Evolutionary conservation across 1,140 invertebrate species (phyloP).

Genomic region (Drosophila mauritiana): DNA sequence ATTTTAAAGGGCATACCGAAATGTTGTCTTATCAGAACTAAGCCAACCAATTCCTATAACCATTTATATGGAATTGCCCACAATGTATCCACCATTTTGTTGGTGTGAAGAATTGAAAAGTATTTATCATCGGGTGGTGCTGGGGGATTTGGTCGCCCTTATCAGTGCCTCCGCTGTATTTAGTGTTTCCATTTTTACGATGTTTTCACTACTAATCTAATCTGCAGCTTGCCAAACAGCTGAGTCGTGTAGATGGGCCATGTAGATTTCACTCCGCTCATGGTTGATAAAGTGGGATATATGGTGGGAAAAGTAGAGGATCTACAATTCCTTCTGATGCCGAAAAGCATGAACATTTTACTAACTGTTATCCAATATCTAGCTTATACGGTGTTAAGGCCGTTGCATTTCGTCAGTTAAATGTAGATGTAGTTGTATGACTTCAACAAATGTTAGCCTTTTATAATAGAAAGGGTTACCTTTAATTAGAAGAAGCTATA

Average conservation of each 20-base stretch:
- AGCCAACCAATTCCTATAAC: neutral
- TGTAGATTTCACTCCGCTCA: conserved; percentile 9
- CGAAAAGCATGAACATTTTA: neutral
- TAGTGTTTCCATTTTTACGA: conserved; percentile 44
- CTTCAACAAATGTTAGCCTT: neutral
- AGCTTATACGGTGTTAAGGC: neutral
- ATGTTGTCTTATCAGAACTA: too few species aligned
- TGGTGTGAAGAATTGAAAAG: neutral
- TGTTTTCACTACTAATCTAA: conserved; percentile 61
- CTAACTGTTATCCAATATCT: neutral
- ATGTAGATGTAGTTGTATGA: too few species aligned
- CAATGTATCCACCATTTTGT: neutral
- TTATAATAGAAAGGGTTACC: neutral
- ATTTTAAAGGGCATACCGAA: too few species aligned
- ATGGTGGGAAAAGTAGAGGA: conserved; percentile 6
- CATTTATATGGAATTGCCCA: neutral
- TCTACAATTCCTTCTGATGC: neutral
- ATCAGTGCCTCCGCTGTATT: conserved; percentile 30
- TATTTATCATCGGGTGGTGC: neutral
- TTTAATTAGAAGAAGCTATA: neutral
- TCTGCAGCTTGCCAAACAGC: conserved; percentile 44
- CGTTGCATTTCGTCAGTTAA: too few species aligned
- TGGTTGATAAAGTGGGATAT: conserved; percentile 20
- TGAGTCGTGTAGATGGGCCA: conserved; percentile 30
- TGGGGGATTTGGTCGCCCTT: conserved; percentile 26